phyloP scores from a whole-genome alignment of 2,888 invertebrate genomes.

The Eupithecia centaureata region DNA sequence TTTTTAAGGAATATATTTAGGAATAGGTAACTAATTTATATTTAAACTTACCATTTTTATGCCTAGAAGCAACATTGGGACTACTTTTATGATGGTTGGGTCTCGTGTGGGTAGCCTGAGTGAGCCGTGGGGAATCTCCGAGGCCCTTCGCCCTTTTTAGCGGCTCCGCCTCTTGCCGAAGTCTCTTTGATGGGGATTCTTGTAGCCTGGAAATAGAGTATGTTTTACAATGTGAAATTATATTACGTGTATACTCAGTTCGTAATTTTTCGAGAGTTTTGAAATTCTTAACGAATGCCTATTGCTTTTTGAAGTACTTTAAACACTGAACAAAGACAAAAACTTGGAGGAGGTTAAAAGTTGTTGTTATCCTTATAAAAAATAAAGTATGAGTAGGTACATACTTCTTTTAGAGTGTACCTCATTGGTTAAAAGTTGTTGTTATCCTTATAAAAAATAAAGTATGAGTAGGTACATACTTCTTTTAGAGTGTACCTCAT shows the following conservation, averaged over 20 bases:
- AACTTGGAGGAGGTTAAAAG: not conserved
- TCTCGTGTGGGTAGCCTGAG: constrained; percentile 65
- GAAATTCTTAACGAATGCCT: not conserved
- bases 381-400: too few species aligned
- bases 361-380: too few species aligned
- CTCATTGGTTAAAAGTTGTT: too few species aligned
- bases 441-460: too few species aligned
- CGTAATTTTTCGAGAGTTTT: not conserved
- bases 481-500: too few species aligned
- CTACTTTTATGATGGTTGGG: constrained; percentile 86
- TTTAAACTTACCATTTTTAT: constrained; percentile 65
- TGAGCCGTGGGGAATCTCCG: constrained; percentile 72
- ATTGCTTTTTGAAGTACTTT: not conserved
- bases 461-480: too few species aligned
- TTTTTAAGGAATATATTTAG: too few species aligned
- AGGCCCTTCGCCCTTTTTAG: constrained; percentile 74
- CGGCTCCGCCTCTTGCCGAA: constrained; percentile 78
- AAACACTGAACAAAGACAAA: not conserved
- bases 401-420: too few species aligned
- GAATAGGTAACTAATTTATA: too few species aligned
- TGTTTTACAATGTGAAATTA: not conserved
- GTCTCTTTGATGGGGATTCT: constrained; percentile 75
- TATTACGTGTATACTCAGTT: not conserved
- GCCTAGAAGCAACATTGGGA: constrained; percentile 84
- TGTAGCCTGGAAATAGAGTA: constrained; percentile 44